phyloP scores from a whole-genome alignment of 2,113 vertebrate genomes.

The Empidonax alnorum region DNA sequence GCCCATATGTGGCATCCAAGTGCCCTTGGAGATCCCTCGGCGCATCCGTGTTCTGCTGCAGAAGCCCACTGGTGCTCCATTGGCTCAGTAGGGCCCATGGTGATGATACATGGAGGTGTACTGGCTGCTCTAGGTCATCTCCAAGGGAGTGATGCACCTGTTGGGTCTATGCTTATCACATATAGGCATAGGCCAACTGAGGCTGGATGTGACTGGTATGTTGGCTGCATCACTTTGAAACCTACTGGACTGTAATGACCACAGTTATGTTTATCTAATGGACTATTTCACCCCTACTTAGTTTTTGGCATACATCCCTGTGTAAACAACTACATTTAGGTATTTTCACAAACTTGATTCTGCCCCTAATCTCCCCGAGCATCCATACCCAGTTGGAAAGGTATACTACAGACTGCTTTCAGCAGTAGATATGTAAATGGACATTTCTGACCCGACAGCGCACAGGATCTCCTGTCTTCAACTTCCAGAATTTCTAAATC shows the following conservation, averaged over 20 bases:
- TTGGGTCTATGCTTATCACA: neutral
- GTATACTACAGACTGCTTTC: neutral
- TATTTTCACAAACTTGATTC: neutral
- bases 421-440: neutral
- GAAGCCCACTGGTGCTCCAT: neutral
- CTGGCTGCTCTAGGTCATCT: neutral
- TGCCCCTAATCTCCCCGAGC: neutral
- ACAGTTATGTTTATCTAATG: neutral
- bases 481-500: neutral
- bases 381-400: neutral
- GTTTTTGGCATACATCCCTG: neutral
- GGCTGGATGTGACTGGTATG: neutral
- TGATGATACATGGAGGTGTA: neutral
- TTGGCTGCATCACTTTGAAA: neutral
- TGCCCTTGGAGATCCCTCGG: neutral
- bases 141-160: neutral
- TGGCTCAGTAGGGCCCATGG: rapidly evolving
- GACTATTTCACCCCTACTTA: neutral
- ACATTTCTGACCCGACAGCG: neutral
- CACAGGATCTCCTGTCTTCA: neutral
- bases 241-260: neutral
- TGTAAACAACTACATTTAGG: neutral
- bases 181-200: neutral
- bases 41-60: neutral
- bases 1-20: neutral